Evolutionary conservation across 2,113 vertebrate species (phyloP).

Genomic region (Lutjanus erythropterus): DNA sequence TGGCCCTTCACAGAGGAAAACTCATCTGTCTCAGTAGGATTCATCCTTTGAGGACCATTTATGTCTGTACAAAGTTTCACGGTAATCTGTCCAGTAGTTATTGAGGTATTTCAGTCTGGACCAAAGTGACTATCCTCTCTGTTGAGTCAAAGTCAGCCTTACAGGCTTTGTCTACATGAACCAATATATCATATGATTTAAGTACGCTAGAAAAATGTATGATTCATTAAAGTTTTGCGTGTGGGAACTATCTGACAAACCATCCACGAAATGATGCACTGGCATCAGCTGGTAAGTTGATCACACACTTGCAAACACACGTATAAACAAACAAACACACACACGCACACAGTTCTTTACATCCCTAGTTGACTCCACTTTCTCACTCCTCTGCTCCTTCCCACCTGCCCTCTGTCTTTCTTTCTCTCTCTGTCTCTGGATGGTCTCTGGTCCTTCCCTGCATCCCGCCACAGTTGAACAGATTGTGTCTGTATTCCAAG

Average conservation of each 20-base stretch:
- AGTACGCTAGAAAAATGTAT: conserved; percentile 3
- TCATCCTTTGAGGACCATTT: background rate
- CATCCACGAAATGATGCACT: conserved; percentile 44
- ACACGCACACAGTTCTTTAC: conserved; percentile 71
- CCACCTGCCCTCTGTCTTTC: conserved; percentile 87
- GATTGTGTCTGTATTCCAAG: conserved; percentile 99
- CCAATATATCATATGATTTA: conserved; percentile 13
- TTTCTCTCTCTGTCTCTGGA: conserved; percentile 88
- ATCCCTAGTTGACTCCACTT: conserved; percentile 91
- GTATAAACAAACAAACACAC: conserved; percentile 29
- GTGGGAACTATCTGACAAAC: conserved; percentile 42
- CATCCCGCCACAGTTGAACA: conserved; percentile 95
- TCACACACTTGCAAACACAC: conserved; percentile 38
- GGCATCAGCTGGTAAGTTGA: conserved; percentile 73
- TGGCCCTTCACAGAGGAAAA: background rate
- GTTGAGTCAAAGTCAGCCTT: background rate
- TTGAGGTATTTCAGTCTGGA: no score
- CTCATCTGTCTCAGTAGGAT: background rate
- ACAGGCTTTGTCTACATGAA: background rate
- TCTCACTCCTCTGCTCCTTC: conserved; percentile 93
- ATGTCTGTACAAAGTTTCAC: background rate
- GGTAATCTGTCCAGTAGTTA: no score
- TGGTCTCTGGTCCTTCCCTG: conserved; percentile 88
- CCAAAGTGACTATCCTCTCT: background rate
- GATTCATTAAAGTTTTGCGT: conserved; percentile 30